Evolutionary conservation across 2,888 invertebrate genomes (phyloP), one percentile per base, ranked within the genome.

Genomic region (Glomeris marginata): DNA sequence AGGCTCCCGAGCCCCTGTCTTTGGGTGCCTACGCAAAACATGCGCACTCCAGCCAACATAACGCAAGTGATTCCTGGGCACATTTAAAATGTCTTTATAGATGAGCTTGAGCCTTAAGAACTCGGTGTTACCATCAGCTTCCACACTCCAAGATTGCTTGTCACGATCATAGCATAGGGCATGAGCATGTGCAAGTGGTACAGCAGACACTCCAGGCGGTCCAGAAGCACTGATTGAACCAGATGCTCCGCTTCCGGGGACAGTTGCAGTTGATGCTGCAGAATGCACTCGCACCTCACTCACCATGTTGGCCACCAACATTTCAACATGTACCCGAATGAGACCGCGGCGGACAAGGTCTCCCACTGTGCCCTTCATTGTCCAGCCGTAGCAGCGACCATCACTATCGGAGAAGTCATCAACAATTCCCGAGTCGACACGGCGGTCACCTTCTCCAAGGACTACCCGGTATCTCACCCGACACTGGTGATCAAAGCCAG

Each of bases 401-500:
- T 81, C 80, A 1, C 75, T 73, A 61, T 81, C 80, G 36, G 78
- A 78, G 13, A 80, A 72, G 59, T 78, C 79, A 62, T 81, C 81
- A 43, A 81, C 69, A 28, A 77, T 72, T 1, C 80, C 81, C 0
- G 81, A 81, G 58, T 81, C 78, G 56, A 78, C 65, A 41, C 78
- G 69, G 18, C 77, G 69, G 44, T 80, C 79, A 1, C 77, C 78
- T 55, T 80, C 80, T 1, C 81, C 81, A 1, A 84, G 68, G 1
- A 62, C 58, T 2, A 70, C 58, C 22, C 77, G 76, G 66, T 83
- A 84, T 21, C 77, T 72, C 8, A 84, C 80, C 52, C 82, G 74
- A 63, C 84, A 84, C 45, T 78, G 77, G 63, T 84, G 83, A 58
- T 84, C 84, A 62, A 83, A 83, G 42, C 82, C 83, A n/a, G 84